A percentile compares a stretch with the other conserved stretches of the same genome.
Conservation (phyloP, 2,113 vertebrate species). For the Morone chrysops region DNA sequence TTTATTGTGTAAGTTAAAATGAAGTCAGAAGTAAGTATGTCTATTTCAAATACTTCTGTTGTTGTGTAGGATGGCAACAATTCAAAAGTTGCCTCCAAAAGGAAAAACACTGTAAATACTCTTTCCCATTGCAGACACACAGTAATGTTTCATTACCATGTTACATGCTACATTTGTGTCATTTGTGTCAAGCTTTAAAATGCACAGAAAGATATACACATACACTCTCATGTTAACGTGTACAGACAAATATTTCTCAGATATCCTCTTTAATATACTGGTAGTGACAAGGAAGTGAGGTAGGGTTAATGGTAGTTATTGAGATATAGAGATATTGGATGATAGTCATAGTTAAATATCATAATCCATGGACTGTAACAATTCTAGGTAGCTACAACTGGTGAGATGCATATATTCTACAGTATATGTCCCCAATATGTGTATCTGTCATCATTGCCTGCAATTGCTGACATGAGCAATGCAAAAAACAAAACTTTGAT, state of each 20-base stretch:
- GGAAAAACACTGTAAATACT: neutral
- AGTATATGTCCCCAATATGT: neutral
- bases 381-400: neutral
- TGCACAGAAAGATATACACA: neutral
- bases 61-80: neutral
- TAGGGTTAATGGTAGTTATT: no score
- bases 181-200: neutral
- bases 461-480: slow-evolving; percentile 22
- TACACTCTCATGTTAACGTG: neutral
- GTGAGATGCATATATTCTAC: neutral
- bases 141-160: neutral
- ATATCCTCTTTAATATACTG: neutral
- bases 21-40: neutral
- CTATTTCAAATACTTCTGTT: slow-evolving; percentile 1
- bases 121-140: neutral
- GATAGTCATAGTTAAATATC: neutral
- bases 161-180: neutral
- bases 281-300: neutral
- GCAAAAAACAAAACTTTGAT: neutral
- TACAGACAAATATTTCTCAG: neutral
- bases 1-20: slow-evolving; percentile 28
- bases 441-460: slow-evolving; percentile 3
- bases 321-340: neutral
- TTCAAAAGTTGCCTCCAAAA: slow-evolving; percentile 9
- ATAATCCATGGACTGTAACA: neutral